Base-by-base conservation (phyloP, 2,888 invertebrate species). In the Macaria liturata region DNA sequence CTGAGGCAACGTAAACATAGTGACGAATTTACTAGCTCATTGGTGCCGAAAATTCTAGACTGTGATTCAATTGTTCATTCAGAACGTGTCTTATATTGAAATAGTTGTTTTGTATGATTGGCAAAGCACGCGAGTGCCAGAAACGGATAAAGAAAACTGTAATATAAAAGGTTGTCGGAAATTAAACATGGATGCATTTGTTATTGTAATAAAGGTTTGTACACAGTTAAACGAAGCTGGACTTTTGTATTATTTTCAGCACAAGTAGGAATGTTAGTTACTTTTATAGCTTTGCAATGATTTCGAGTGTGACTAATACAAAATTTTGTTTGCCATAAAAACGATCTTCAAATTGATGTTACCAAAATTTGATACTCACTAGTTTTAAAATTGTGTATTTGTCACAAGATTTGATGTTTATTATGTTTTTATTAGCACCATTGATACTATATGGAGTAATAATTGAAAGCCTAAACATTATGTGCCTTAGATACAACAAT, bases 401-500 rank as follows among this genome's bases (percentile, higher is more conserved):
- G 82, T 78, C 80, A 75, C 77, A 71, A 69, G 64, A 71, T 66
- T 68, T 68, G 60, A 71, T 67, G 54, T 56, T 58, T 53, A 64
- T 73, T 78, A 71, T 64, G 59, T 79, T 81, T 84, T 83, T 68
- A 76, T 83, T 90, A 91, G 91, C 90, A 86, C 81, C 88, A 88
- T 88, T 88, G 83, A 85, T 88, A 88, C 82, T 80, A 88, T 88
- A 87, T 89, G 88, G 83, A 90, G 85, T 88, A 90, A 87, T 84
- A 81, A 90, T 88, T 86, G 85, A 86, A 90, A 92, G 92, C 92
- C 92, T 92, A 92, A 90, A 92, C 87, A 91, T 92, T 92, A 92
- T 91, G 92, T 92, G 92, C 92, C 92, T 92, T 92, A 92, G 92
- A 92, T 91, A 90, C 91, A 92, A 92, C 92, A 92, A 92, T 92